These are phyloP conservation scores for Erpetoichthys calabaricus DNA, from an alignment of 2,797 vertebrate species.

Conservation along the genomic window DNA sequence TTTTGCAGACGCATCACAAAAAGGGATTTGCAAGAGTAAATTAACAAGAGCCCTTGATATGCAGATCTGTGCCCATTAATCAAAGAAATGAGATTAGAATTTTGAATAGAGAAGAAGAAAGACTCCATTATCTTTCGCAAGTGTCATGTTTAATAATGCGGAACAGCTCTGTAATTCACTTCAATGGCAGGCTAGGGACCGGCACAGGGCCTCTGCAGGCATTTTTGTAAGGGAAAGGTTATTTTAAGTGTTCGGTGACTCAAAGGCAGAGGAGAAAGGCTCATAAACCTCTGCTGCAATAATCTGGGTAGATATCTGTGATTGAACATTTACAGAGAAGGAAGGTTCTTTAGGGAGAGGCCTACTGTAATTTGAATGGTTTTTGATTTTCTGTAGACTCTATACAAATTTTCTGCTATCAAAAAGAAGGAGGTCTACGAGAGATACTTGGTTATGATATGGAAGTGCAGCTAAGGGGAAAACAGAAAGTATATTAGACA, in stretches of 20 bases:
- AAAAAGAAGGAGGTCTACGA: no score
- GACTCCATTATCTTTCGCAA: slow-evolving; percentile 64
- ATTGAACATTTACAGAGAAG: no score
- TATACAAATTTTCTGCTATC: no score
- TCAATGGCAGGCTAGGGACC: slow-evolving; percentile 36
- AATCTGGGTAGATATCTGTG: no score
- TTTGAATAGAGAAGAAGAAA: slow-evolving; percentile 73
- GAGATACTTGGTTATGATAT: no score
- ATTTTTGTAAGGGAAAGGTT: slow-evolving; percentile 13
- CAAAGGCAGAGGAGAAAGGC: slow-evolving; percentile 8
- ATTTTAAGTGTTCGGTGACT: slow-evolving; percentile 23
- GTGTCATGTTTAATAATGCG: slow-evolving; percentile 71
- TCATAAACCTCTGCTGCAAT: no score
- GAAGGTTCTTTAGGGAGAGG: no score
- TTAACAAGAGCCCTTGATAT: slow-evolving; percentile 66
- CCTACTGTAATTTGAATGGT: no score
- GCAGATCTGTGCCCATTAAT: slow-evolving; percentile 65
- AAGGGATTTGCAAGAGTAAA: slow-evolving; percentile 50
- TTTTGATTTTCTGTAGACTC: no score
- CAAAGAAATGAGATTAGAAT: slow-evolving; percentile 73
- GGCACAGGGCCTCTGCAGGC: slow-evolving; percentile 18
- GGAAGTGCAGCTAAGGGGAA: no score
- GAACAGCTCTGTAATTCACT: slow-evolving; percentile 55
- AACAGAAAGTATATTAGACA: no score
- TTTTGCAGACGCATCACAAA: slow-evolving; percentile 29